Evolutionary conservation across 1,140 invertebrate genomes (phyloP).

Genomic region (Lordiphosa stackelbergi): DNA sequence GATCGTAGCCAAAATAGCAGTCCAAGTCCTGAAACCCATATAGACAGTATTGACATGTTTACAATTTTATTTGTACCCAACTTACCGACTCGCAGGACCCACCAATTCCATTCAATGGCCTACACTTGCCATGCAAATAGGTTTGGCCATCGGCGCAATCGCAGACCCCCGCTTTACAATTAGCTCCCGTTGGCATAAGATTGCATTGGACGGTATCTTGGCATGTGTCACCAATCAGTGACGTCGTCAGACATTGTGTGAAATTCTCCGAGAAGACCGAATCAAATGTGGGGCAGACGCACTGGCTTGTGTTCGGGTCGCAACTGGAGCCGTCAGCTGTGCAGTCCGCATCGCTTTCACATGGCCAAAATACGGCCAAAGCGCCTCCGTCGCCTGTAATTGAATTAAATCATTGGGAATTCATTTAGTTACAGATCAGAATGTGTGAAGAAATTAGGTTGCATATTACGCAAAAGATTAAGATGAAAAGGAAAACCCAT

Average conservation of each 20-base stretch:
- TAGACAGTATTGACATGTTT: no score
- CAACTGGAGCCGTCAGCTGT: conserved; percentile 64
- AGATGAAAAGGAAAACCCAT: no score
- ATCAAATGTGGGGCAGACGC: conserved; percentile 58
- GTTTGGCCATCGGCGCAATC: conserved; percentile 75
- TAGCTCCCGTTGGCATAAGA: conserved; percentile 77
- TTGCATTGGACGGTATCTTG: conserved; percentile 73
- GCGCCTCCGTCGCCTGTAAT: conserved; percentile 52
- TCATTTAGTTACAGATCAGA: no score
- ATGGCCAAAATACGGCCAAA: conserved; percentile 68
- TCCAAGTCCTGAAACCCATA: conserved; percentile 59
- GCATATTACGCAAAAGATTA: no score
- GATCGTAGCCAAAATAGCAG: conserved; percentile 76
- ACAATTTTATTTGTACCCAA: no score
- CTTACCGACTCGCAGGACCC: conserved; percentile 60
- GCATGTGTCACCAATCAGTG: conserved; percentile 73
- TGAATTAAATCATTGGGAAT: not conserved
- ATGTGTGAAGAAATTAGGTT: no score
- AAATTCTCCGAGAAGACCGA: conserved; percentile 60
- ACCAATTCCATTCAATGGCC: conserved; percentile 64
- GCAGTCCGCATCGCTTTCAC: conserved; percentile 63
- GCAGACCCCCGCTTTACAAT: conserved; percentile 76
- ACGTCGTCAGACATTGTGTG: conserved; percentile 65
- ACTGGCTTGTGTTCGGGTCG: conserved; percentile 38
- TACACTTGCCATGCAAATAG: conserved; percentile 72